phyloP scores from a whole-genome alignment of 1,140 invertebrate genomes.

The Planococcus citri region DNA sequence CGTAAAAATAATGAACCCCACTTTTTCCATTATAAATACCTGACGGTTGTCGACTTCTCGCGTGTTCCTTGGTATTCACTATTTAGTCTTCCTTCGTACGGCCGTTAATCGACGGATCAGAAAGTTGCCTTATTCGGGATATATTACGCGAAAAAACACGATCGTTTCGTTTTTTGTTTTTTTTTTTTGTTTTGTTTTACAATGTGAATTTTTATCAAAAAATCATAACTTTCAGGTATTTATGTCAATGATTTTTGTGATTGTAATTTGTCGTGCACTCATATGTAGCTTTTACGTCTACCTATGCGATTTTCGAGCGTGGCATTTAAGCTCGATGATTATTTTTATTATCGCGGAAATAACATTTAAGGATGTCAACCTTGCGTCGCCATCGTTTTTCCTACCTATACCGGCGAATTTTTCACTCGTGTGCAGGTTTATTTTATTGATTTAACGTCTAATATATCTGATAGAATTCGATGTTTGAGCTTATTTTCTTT shows the following conservation, averaged over 20 bases:
- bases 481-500: too few relatives aligned
- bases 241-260: not conserved
- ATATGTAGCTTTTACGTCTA: too few relatives aligned
- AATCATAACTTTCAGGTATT: not conserved
- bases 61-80: not conserved
- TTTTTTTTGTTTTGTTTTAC: not conserved
- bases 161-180: not conserved
- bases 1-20: not conserved
- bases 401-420: too few relatives aligned
- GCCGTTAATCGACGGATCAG: not conserved
- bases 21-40: not conserved
- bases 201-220: too few relatives aligned
- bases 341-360: not conserved
- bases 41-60: slow-evolving; percentile 5
- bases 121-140: not conserved
- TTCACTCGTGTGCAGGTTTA: too few relatives aligned
- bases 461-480: too few relatives aligned
- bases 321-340: not conserved
- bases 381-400: too few relatives aligned
- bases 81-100: not conserved
- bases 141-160: not conserved
- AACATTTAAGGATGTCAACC: not conserved
- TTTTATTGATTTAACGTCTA: too few relatives aligned
- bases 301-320: not conserved
- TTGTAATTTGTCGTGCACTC: not conserved